A percentile compares a stretch with the other conserved stretches of the same genome.
Evolutionary conservation across 2,888 invertebrate species (phyloP).

Genomic region (Protonemura montana): DNA sequence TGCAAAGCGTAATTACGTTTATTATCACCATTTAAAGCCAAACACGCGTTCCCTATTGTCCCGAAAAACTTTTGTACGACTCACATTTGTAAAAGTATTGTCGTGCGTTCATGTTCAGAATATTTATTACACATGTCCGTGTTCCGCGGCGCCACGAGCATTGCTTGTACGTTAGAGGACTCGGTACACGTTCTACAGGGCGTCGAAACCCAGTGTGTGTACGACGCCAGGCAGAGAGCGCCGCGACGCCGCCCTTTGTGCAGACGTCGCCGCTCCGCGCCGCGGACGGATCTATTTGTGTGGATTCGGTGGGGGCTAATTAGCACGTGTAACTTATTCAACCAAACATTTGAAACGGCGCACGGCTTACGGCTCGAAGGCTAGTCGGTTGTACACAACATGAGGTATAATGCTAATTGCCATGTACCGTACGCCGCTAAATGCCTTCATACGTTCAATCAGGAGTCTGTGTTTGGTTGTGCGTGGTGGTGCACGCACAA

Average conservation of each 20-base stretch:
- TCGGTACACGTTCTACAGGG: constrained; percentile 65
- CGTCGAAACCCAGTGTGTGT: constrained; percentile 53
- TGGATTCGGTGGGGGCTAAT: constrained; percentile 39
- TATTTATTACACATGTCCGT: constrained; percentile 18
- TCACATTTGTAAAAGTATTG: constrained; percentile 31
- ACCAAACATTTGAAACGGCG: constrained; percentile 29
- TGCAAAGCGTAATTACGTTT: constrained; percentile 22
- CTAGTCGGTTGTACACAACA: neutral
- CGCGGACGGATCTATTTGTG: constrained; percentile 42
- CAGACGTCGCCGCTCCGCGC: constrained; percentile 19
- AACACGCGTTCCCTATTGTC: constrained; percentile 34
- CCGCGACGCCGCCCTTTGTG: constrained; percentile 39
- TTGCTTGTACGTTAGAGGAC: constrained; percentile 58
- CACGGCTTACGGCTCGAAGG: neutral
- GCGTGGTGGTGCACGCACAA: neutral
- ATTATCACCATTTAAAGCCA: constrained; percentile 39
- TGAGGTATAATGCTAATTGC: neutral
- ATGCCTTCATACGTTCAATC: constrained; percentile 25
- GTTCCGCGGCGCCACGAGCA: neutral
- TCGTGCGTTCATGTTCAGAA: constrained; percentile 23
- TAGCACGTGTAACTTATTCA: constrained; percentile 44
- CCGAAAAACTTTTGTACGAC: neutral
- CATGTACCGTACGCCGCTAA: neutral
- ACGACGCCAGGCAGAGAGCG: neutral
- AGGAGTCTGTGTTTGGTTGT: neutral